Evolutionary conservation across 2,113 vertebrate genomes (phyloP).

Genomic region (Tragulus kanchil): DNA sequence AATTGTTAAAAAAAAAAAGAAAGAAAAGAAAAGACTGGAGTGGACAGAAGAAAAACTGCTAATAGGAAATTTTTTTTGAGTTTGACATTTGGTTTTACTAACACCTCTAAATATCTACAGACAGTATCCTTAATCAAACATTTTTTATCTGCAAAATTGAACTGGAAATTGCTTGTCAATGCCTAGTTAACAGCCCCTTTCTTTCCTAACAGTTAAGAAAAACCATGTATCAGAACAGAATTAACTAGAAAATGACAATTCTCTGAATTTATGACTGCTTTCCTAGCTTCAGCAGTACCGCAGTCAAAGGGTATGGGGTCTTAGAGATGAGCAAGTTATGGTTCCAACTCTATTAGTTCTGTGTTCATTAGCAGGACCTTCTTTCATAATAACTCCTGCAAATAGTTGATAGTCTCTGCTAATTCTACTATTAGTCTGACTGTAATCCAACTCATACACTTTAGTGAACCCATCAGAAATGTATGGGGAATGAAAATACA

Average conservation of each 20-base stretch:
- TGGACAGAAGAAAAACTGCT: background rate
- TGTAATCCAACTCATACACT: background rate
- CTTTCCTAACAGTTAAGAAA: constrained; percentile 69
- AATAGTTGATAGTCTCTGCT: background rate
- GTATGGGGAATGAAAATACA: background rate
- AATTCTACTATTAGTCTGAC: background rate
- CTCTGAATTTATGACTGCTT: constrained; percentile 62
- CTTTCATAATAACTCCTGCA: background rate
- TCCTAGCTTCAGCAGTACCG: too few species aligned
- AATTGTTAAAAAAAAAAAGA: background rate
- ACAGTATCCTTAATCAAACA: constrained; percentile 78
- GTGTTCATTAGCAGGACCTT: background rate
- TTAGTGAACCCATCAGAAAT: background rate
- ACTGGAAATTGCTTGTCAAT: constrained; percentile 78
- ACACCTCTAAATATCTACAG: constrained; percentile 72
- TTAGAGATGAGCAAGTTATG: background rate
- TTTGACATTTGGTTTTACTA: constrained; percentile 52
- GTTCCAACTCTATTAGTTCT: background rate
- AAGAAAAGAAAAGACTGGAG: background rate
- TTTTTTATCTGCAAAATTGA: constrained; percentile 79
- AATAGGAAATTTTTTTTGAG: background rate
- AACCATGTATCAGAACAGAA: constrained; percentile 72
- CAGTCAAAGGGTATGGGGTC: background rate
- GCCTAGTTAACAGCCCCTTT: constrained; percentile 72
- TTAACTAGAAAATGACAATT: constrained; percentile 76